A percentile compares a stretch with the other conserved stretches of the same genome.
phyloP scores from a whole-genome alignment of 2,797 vertebrate species.

The Halcyon chelicuti region DNA sequence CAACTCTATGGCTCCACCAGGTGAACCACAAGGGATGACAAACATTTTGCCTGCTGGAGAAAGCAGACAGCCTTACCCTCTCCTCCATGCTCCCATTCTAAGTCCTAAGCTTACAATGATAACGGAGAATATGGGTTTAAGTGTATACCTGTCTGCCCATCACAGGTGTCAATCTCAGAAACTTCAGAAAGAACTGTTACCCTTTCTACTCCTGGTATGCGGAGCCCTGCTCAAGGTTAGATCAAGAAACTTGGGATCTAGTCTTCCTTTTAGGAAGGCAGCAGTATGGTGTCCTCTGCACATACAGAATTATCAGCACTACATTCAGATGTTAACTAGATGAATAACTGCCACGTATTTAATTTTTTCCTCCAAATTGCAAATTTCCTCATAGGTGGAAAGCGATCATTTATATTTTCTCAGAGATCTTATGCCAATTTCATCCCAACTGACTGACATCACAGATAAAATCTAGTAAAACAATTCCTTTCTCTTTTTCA shows the following conservation, averaged over 20 bases:
- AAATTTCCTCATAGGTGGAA: background rate
- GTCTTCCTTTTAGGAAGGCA: background rate
- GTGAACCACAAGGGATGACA: too few relatives aligned
- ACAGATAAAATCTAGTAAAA: background rate
- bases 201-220: background rate
- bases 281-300: accelerated
- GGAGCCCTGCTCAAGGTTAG: background rate
- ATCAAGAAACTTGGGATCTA: background rate
- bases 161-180: background rate
- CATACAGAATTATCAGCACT: background rate
- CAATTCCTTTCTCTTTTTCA: background rate
- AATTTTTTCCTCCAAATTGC: background rate
- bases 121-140: accelerated
- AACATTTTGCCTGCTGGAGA: background rate
- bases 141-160: accelerated
- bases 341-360: background rate
- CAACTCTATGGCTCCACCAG: background rate
- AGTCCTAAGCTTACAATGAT: accelerated
- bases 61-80: background rate
- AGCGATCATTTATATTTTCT: background rate
- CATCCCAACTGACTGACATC: background rate
- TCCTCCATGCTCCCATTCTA: background rate
- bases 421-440: background rate
- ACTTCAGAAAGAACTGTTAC: accelerated
- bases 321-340: background rate